phyloP scores from a whole-genome alignment of 2,888 invertebrate species.

The Thera obeliscata region DNA sequence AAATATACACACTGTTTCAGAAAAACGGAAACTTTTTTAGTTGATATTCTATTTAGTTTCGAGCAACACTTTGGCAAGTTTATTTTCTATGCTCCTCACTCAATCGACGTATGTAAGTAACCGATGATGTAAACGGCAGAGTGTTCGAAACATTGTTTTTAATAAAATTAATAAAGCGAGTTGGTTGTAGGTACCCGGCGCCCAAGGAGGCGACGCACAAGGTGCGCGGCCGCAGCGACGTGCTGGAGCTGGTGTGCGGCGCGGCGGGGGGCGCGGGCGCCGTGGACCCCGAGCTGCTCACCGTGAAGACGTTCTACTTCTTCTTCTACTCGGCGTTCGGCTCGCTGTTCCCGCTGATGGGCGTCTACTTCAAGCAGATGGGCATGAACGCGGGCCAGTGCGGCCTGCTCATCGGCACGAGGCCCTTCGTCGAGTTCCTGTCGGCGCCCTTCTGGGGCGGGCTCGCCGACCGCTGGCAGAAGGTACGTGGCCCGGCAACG shows the following conservation, averaged over 20 bases:
- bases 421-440: constrained; percentile 98
- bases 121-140: too few species aligned
- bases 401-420: constrained; percentile 96
- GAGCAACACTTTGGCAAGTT: too few species aligned
- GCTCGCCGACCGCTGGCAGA: constrained; percentile 94
- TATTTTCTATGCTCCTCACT: too few species aligned
- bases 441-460: constrained; percentile 99
- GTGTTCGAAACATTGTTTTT: too few species aligned
- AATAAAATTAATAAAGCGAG: too few species aligned
- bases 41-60: too few species aligned
- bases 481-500: constrained; percentile 50
- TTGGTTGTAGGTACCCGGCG: constrained; percentile 87
- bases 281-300: constrained; percentile 95
- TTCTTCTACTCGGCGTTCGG: constrained; percentile 99
- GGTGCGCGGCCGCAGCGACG: constrained; percentile 93
- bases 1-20: too few species aligned
- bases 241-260: constrained; percentile 92
- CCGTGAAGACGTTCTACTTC: constrained; percentile 99
- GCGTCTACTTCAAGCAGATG: constrained; percentile 99
- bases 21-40: too few species aligned
- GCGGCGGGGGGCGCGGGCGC: constrained; percentile 91
- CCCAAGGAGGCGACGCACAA: constrained; percentile 96
- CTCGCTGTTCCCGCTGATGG: constrained; percentile 98
- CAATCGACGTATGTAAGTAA: too few species aligned
- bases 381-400: constrained; percentile 99